Evolutionary conservation across 2,113 vertebrate genomes (phyloP), one percentile per base, ranked within the genome.

Genomic region (Alligator sinensis): DNA sequence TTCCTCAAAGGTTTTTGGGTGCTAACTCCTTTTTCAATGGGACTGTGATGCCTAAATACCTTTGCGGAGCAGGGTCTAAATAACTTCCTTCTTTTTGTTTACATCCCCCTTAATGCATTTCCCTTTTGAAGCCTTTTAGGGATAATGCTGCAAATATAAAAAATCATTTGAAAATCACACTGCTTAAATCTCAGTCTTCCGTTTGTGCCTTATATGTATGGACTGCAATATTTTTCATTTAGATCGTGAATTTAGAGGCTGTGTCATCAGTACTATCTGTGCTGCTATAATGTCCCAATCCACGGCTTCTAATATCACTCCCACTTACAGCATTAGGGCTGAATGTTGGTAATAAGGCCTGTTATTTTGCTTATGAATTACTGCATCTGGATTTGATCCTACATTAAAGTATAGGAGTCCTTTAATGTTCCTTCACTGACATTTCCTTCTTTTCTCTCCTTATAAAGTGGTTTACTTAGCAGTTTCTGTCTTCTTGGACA

Each of bases 391-490:
- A 19, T 82, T 91, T 81, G 55, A 47, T n/a, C 61, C 77, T 77
- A 13, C 78, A 90, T 83, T 55, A 94, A 83, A 75, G 82, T 63
- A 4, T 7, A 59, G n/a, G 68, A 95, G 38, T 25, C 13, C 61
- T 95, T 89, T 93, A 80, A 82, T 85, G 77, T 83, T 63, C 62
- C 63, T 57, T 72, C 80, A 22, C 68, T 79, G 59, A 24, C 16
- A 34, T 86, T 92, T 91, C 82, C 11, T 38, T 77, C 92, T 96
- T 95, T 47, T 79, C 80, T 93, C 92, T 93, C 82, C 38, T 2
- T 66, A 34, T 54, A 89, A 94, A 89, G 54, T 12, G 25, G 86
- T 90, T 94, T 19, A 60, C 74, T 75, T 76, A 80, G 81, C 61
- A 77, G 2, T 88, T 93, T 92, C 74, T 87, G 0, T 83, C 86